Evolutionary conservation across 2,797 vertebrate genomes (phyloP).

Genomic region (Somateria mollissima): DNA sequence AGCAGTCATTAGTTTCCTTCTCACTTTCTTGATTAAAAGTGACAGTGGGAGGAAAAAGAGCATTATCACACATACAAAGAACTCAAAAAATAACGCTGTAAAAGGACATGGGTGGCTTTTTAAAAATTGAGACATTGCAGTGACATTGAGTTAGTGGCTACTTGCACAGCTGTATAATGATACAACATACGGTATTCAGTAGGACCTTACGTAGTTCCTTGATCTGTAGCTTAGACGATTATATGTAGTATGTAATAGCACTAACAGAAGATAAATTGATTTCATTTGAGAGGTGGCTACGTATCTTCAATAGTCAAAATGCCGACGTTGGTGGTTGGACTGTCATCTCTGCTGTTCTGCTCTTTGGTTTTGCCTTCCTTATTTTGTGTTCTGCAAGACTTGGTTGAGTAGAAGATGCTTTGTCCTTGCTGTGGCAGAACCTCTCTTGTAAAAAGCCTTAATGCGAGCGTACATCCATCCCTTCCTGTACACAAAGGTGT

Average conservation of each 20-base stretch:
- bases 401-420: not conserved
- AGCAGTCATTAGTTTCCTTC: not conserved
- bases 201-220: not conserved
- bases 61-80: not conserved
- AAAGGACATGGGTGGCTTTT: not conserved
- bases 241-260: not conserved
- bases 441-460: not conserved
- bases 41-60: too few species aligned
- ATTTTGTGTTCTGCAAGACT: not conserved
- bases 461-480: not conserved
- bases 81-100: not conserved
- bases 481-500: constrained; percentile 57
- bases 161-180: not conserved
- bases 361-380: not conserved
- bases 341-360: not conserved
- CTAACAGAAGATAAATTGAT: not conserved
- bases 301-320: not conserved
- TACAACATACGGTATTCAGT: not conserved
- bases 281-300: not conserved
- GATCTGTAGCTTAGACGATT: not conserved
- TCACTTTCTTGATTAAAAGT: constrained; percentile 4
- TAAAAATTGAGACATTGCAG: not conserved
- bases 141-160: not conserved
- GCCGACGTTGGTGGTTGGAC: not conserved
- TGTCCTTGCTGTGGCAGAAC: not conserved